These are phyloP conservation scores for Balaenoptera acutorostrata DNA, from an alignment of 2,113 vertebrate genomes.

Conservation along the genomic window DNA sequence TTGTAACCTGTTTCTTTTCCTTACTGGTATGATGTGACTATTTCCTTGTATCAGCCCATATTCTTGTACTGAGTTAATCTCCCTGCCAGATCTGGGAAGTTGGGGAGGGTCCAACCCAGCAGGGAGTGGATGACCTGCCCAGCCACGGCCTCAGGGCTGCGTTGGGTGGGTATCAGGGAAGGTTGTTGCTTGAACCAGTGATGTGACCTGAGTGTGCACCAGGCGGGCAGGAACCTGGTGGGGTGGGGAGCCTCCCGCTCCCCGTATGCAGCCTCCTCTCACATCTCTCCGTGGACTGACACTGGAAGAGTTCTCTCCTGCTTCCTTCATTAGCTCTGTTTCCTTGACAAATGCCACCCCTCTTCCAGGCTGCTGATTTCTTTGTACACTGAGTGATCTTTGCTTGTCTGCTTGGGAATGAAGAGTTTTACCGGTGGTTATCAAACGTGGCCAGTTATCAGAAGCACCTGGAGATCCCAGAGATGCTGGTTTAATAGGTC, in stretches of 20 bases:
- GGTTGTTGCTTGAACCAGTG: not conserved
- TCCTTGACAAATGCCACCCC: not conserved
- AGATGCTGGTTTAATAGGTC: not conserved
- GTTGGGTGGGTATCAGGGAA: not conserved
- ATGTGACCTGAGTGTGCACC: not conserved
- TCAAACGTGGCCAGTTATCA: not conserved
- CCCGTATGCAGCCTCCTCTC: not conserved
- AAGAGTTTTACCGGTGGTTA: not conserved
- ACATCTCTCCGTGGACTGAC: not conserved
- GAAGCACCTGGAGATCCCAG: not conserved
- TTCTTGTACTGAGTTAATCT: not conserved
- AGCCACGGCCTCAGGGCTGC: not conserved
- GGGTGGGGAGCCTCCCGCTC: not conserved
- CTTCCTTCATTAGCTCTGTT: not conserved
- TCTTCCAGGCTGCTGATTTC: not conserved
- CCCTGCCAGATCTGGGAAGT: not conserved
- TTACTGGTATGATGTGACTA: not conserved
- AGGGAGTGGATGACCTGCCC: not conserved
- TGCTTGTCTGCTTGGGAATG: not conserved
- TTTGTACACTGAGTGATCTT: not conserved
- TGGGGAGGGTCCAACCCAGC: not conserved
- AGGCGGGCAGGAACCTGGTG: not conserved
- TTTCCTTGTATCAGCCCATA: not conserved
- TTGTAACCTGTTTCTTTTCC: not conserved
- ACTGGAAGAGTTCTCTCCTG: not conserved